A percentile compares a stretch with the other conserved stretches of the same genome.
phyloP scores from a whole-genome alignment of 2,797 vertebrate species.

The Etheostoma perlongum region DNA sequence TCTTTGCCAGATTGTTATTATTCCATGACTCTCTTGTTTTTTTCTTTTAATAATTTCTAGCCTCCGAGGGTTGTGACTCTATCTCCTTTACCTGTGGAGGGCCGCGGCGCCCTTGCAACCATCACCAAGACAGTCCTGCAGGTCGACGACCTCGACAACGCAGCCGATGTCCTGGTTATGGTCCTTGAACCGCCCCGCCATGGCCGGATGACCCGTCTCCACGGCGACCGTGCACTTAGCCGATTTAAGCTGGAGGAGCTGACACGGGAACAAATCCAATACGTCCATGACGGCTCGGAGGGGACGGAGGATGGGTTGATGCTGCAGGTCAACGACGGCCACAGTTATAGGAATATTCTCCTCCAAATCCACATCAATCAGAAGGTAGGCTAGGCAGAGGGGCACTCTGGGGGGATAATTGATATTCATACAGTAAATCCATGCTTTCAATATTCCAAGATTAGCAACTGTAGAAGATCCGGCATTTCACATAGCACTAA shows the following conservation, averaged over 20 bases:
- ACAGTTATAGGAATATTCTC: slow-evolving; percentile 91
- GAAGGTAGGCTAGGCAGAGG: slow-evolving; percentile 80
- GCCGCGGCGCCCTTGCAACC: slow-evolving; percentile 71
- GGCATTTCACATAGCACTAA: background rate
- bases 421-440: background rate
- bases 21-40: background rate
- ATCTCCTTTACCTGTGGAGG: slow-evolving; percentile 79
- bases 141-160: slow-evolving; percentile 91
- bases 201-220: slow-evolving; percentile 83
- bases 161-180: slow-evolving; percentile 87
- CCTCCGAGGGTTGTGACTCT: slow-evolving; percentile 88
- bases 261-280: slow-evolving; percentile 84
- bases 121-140: slow-evolving; percentile 86
- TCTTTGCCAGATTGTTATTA: background rate
- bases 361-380: slow-evolving; percentile 84
- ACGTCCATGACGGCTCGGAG: slow-evolving; percentile 88
- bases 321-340: slow-evolving; percentile 91
- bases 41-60: slow-evolving; percentile 74
- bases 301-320: slow-evolving; percentile 81
- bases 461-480: background rate
- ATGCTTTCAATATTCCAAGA: background rate
- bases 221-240: slow-evolving; percentile 57
- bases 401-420: background rate
- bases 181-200: slow-evolving; percentile 89
- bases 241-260: slow-evolving; percentile 88